Conservation (phyloP, 2,888 invertebrate genomes). For the Stenodera caucasica region DNA sequence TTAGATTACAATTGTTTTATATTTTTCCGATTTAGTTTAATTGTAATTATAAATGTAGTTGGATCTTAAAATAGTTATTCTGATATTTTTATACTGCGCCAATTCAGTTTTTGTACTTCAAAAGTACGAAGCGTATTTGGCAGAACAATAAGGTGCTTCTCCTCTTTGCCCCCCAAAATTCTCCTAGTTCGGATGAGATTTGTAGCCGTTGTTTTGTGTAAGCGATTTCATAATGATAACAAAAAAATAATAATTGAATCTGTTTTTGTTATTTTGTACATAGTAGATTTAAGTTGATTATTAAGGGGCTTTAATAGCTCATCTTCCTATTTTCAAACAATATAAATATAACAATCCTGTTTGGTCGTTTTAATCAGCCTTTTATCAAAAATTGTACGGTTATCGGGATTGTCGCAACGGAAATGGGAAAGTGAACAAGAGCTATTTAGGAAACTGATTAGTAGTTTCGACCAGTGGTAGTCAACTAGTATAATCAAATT, state of each 20-base stretch:
- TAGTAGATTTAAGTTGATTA: slow-evolving; percentile 25
- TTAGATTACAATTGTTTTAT: not conserved
- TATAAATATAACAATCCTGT: slow-evolving; percentile 20
- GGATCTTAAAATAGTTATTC: slow-evolving; percentile 4
- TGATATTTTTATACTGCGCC: slow-evolving; percentile 27
- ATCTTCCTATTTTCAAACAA: slow-evolving; percentile 28
- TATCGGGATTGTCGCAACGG: not conserved
- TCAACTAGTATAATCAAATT: too few species aligned
- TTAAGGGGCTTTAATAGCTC: slow-evolving; percentile 21
- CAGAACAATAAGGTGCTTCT: slow-evolving; percentile 28
- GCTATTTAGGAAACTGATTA: too few species aligned
- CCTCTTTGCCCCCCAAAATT: too few species aligned
- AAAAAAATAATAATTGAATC: not conserved
- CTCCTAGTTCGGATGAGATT: slow-evolving; percentile 20
- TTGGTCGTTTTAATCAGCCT: not conserved
- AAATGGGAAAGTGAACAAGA: too few species aligned
- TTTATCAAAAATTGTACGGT: not conserved
- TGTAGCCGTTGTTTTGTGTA: slow-evolving; percentile 23
- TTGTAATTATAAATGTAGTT: not conserved
- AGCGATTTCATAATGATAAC: not conserved
- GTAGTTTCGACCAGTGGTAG: too few species aligned
- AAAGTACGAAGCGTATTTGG: slow-evolving; percentile 21
- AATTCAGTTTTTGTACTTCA: slow-evolving; percentile 17
- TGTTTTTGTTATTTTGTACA: slow-evolving; percentile 25
- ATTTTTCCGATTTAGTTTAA: not conserved